These are phyloP conservation scores for Tetheella fluctuosa DNA, from an alignment of 2,888 invertebrate genomes.

Conservation along the genomic window DNA sequence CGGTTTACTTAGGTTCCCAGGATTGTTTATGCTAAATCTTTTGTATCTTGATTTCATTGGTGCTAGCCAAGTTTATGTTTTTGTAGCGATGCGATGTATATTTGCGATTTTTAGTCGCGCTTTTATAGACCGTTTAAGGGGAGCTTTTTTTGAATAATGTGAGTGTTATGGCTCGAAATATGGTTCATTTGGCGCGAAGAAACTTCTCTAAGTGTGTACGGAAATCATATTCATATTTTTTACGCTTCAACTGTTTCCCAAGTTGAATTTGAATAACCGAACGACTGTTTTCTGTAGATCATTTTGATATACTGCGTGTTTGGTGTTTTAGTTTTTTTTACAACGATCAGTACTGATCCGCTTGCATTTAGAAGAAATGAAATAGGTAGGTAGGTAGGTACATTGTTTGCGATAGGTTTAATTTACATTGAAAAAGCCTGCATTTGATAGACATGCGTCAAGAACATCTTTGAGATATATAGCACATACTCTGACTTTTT, in stretches of 20 bases:
- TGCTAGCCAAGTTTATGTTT: too few relatives aligned
- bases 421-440: too few relatives aligned
- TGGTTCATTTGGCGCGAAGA: conserved; percentile 80
- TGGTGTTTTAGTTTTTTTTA: background rate
- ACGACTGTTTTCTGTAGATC: background rate
- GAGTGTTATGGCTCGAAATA: conserved; percentile 81
- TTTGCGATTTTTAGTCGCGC: conserved; percentile 25
- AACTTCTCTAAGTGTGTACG: conserved; percentile 75
- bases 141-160: conserved; percentile 75
- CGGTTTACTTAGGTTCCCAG: too few relatives aligned
- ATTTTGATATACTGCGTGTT: background rate
- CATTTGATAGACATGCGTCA: too few relatives aligned
- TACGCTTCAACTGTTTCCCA: conserved; percentile 77
- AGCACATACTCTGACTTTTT: too few relatives aligned
- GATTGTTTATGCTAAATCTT: too few relatives aligned
- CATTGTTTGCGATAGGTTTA: too few relatives aligned
- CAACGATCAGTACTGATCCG: too few relatives aligned
- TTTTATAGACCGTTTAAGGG: conserved; percentile 32
- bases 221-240: conserved; percentile 83
- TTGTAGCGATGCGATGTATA: background rate
- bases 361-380: too few relatives aligned
- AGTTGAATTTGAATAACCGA: conserved; percentile 72
- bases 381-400: too few relatives aligned
- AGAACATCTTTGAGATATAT: too few relatives aligned
- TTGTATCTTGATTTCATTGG: too few relatives aligned